Percentiles rank a stretch among this genome's conserved stretches.
phyloP scores from a whole-genome alignment of 2,888 invertebrate genomes.

The Nomada fabriciana region DNA sequence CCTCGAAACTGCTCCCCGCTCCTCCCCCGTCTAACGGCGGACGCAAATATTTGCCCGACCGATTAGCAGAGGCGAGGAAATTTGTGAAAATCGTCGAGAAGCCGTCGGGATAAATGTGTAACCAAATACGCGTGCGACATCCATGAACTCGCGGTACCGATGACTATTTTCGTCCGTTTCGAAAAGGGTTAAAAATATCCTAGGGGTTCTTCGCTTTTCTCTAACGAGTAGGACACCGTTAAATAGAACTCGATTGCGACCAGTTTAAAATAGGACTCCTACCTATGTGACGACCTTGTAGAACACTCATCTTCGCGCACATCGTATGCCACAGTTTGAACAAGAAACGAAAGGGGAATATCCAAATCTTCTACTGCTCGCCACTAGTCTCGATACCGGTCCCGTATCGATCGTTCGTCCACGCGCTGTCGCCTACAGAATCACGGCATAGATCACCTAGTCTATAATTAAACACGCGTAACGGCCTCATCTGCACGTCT shows the following conservation, averaged over 20 bases:
- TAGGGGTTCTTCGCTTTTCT: neutral
- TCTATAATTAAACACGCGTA: constrained; percentile 11
- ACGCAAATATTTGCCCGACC: neutral
- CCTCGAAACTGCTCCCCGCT: neutral
- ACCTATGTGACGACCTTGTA: constrained; percentile 83
- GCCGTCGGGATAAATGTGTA: too few species aligned
- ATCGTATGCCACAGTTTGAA: constrained; percentile 70
- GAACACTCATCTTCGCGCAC: constrained; percentile 84
- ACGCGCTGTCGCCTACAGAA: neutral
- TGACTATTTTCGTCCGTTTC: neutral
- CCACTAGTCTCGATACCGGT: neutral
- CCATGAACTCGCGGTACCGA: neutral
- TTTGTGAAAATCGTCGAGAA: neutral
- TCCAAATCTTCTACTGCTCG: constrained; percentile 29
- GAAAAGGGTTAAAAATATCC: constrained; percentile 12
- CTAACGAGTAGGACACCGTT: constrained; percentile 6
- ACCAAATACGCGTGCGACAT: neutral
- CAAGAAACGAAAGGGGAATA: constrained; percentile 20
- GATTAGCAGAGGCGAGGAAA: neutral
- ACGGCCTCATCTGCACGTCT: constrained; percentile 3
- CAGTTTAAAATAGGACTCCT: constrained; percentile 60
- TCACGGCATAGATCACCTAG: constrained; percentile 15
- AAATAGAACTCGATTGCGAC: neutral
- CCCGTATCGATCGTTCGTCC: constrained; percentile 9
- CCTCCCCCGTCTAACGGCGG: neutral